Base-by-base conservation (phyloP, 64 coral and sea anemone species). In the Stichodactyla helianthus region DNA sequence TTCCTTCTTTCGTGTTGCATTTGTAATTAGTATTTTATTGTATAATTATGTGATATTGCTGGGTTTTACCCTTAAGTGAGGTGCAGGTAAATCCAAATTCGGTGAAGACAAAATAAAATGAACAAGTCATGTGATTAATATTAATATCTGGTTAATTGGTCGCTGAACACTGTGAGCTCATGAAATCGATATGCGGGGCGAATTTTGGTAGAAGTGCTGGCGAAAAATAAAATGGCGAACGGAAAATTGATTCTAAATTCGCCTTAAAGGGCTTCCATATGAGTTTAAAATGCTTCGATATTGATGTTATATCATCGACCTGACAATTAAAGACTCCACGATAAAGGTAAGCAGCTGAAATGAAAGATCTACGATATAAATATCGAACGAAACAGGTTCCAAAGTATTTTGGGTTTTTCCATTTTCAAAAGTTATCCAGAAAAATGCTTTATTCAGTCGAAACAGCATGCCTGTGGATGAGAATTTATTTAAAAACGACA, bases 111-210 rank as follows among this genome's bases (percentile, higher is more conserved):
- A 13, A 15, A 31, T 12, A 74, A 74, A 35, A 74, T 2, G 2
- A 27, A 74, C 25, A 74, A 74, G 68, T 74, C 26, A 58, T 74
- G 6, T 70, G 25, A 74, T 74, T 74, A 74, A 74, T 74, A 74
- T 74, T 74, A 74, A 74, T 74, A 23, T 0, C 1, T 26, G 17
- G 25, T 74, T 74, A 74, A 74, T 74, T 74, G 68, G 23, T 74
- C 25, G 68, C 22, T 74, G 68, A 74, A 74, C 25, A 12, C n/a
- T 74, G 8, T 74, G 68, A 74, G 68, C 68, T 74, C 68, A 74
- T 74, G 26, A 74, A 74, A 74, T 74, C 68, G 68, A 74, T 74
- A 74, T 74, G 68, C 68, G 27, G 68, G 68, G 10, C n/a, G 25
- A 25, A 28, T 27, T 27, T 31, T 74, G 19, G 7, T 19, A 74